Evolutionary conservation across 2,888 invertebrate genomes (phyloP), one percentile per base, ranked within the genome.

Genomic region (Cephalotes varians): DNA sequence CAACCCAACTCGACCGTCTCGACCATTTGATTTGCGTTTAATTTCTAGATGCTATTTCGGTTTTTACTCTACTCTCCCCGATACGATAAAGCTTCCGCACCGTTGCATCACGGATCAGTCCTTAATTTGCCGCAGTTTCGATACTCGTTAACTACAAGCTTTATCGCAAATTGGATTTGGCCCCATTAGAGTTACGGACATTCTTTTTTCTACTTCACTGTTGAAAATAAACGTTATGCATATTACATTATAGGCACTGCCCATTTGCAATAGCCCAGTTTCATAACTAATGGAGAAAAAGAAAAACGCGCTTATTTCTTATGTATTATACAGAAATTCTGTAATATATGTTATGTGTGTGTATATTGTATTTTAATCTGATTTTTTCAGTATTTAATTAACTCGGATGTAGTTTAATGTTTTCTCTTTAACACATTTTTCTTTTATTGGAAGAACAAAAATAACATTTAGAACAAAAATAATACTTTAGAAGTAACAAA

Each of bases 11-110:
- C 56, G 56, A 54, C 74, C 60, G 62, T 64, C 80, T 67, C 49
- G 34, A 65, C 47, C 81, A 72, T 72, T 82, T 87, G 86, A 87
- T 87, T 87, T 83, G 76, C 79, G 79, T 62, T 84, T 87, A 86
- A 87, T 86, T 83, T 86, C 80, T 83, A 56, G 69, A 76, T 64
- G 64, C 79, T 69, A 65, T 64, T 80, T 74, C 77, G 72, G 81
- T 87, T 87, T 77, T 85, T 76, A 54, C 64, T 56, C 54, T 37
- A 2, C 21, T 21, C 4, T 15, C 56, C 34, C 60, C 9, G 51
- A 51, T 34, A 25, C 47, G 47, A 40, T 40, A 69, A 77, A 69
- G 56, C 56, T 15, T 10, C n/a, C 21, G 31, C 44, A 56, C 56
- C 69, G 37, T 69, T 54, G 15, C 44, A 47, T 69, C 77, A 44